Percentiles rank a stretch among this genome's conserved stretches.
phyloP scores from a whole-genome alignment of 2,888 invertebrate species.

The Pheosia tremula region DNA sequence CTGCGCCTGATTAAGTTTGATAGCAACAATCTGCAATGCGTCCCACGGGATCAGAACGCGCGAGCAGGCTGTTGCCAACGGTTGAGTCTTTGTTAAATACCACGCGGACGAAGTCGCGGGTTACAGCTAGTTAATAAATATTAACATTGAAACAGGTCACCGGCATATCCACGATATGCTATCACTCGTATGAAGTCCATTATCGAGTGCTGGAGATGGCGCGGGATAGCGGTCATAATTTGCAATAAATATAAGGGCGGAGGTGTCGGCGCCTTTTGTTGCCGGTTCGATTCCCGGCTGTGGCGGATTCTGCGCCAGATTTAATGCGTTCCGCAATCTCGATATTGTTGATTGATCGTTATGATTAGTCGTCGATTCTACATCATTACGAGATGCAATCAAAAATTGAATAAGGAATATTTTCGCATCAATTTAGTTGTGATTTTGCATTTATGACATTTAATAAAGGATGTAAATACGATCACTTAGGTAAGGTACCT shows the following conservation, averaged over 20 bases:
- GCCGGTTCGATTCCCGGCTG: slow-evolving; percentile 48
- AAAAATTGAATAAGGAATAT: background rate
- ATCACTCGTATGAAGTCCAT: slow-evolving; percentile 68
- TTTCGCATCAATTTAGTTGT: background rate
- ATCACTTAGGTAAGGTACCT: too few relatives aligned
- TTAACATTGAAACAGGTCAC: background rate
- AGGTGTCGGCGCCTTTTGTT: slow-evolving; percentile 66
- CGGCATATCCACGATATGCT: slow-evolving; percentile 47
- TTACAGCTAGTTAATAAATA: too few relatives aligned
- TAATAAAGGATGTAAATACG: background rate
- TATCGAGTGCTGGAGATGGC: slow-evolving; percentile 75
- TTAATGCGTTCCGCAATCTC: slow-evolving; percentile 2
- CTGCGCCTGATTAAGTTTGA: too few relatives aligned
- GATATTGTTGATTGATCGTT: slow-evolving; percentile 7
- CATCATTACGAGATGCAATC: too few relatives aligned
- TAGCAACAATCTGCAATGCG: too few relatives aligned
- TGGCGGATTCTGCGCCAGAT: slow-evolving; percentile 34
- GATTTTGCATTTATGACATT: background rate
- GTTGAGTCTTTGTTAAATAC: too few relatives aligned
- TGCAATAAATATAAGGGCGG: slow-evolving; percentile 81
- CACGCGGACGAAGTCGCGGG: too few relatives aligned
- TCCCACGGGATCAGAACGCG: too few relatives aligned
- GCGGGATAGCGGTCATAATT: slow-evolving; percentile 76
- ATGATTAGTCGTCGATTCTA: slow-evolving; percentile 3
- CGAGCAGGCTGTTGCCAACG: too few relatives aligned